Conservation (phyloP, 2,113 vertebrate species). For the Diglossa brunneiventris region DNA sequence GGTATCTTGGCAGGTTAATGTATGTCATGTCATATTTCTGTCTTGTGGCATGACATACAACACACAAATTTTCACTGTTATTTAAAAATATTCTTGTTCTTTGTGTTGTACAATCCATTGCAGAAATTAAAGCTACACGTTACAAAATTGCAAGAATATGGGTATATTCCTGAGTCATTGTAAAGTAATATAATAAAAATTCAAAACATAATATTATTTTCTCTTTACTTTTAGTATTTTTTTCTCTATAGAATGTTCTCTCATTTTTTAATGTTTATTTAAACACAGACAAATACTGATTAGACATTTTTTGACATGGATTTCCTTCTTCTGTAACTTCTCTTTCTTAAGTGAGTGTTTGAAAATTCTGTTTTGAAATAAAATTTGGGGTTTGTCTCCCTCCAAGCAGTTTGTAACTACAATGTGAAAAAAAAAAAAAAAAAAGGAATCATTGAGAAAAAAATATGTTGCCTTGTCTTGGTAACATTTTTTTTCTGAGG, state of each 20-base stretch:
- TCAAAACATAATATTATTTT: background rate
- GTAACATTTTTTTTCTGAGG: background rate
- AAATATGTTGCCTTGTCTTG: background rate
- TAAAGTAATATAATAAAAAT: background rate
- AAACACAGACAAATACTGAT: background rate
- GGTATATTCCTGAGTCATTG: background rate
- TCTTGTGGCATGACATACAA: background rate
- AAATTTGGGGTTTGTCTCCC: background rate
- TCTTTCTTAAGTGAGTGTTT: background rate
- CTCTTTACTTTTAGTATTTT: background rate
- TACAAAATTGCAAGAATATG: background rate
- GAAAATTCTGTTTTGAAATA: background rate
- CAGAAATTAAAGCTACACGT: background rate
- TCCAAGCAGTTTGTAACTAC: background rate
- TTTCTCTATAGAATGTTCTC: background rate
- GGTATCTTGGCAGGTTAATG: conserved; percentile 37
- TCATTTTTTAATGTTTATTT: background rate
- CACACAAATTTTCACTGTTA: background rate
- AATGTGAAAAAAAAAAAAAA: background rate
- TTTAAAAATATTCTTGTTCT: background rate
- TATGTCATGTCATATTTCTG: conserved; percentile 37
- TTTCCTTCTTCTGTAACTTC: background rate
- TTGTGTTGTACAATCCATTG: background rate
- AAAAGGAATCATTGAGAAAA: background rate
- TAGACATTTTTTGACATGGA: background rate